Evolutionary conservation across 2,113 vertebrate species (phyloP), one percentile per base, ranked within the genome.

Genomic region (Forbesichthys agassizii): DNA sequence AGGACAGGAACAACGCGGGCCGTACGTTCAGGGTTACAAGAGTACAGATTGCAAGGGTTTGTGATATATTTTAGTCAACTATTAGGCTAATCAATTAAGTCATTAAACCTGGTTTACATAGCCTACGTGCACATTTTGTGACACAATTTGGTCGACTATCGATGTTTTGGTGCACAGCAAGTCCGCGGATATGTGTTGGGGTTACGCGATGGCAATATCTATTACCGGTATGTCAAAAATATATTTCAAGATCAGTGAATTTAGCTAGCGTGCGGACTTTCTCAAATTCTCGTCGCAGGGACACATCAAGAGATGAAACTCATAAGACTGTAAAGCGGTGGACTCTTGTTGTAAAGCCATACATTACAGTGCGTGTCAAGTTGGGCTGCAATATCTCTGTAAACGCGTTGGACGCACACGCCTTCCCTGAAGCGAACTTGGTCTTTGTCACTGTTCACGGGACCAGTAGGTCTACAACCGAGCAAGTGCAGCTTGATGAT

Each of bases 351-450:
- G 95, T 96, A 58, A 90, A 87, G 59, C 94, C 95, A 4, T 96
- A 94, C 64, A 91, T 91, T 16, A 85, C 86, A 13, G 89, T 98
- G 12, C 89, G 82, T 58, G 93, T 91, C 1, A 88, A 82, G 56
- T 77, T 98, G 13, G 89, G 87, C 4, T 98, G 96, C 79, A 92
- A 91, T 70, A 88, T 98, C 66, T 88, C 90, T 2, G 79, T 97
- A 62, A 75, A 80, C 1, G 86, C 95, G 4, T 84, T 97, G 71
- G 96, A 97, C 71, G 93, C 91, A 0, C 92, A 94, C 73, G 48
- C 66, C 1, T 92, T 90, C 68, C 95, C 94, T 0, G 84, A 88
- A 11, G 91, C 93, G 0, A 90, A 96, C 88, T 90, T 90, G 13
- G 94, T 93, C 10, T 87, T 94, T 14, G 86, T 98, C 4, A 61